Percentiles rank a stretch among this genome's conserved stretches.
These are phyloP conservation scores for Percopsis omiscomaycus DNA, from an alignment of 2,797 vertebrate genomes.

Conservation along the genomic window DNA sequence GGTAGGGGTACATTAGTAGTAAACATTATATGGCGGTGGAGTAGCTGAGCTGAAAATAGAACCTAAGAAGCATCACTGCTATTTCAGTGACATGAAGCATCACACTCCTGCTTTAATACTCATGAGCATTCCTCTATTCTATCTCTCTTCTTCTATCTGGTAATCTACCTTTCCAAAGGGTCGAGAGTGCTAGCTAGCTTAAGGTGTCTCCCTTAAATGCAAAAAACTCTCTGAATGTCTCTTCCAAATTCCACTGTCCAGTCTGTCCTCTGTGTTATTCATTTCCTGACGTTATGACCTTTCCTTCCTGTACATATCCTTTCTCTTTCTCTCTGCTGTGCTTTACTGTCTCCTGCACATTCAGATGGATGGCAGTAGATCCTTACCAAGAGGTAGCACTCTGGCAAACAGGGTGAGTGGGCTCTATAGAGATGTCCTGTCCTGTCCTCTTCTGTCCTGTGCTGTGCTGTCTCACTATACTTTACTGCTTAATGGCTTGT, in stretches of 20 bases:
- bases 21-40: too few relatives aligned
- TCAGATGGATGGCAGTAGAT: conserved; percentile 79
- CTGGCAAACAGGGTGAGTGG: conserved; percentile 80
- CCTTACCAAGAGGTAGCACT: conserved; percentile 75
- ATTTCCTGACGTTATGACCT: conserved; percentile 11
- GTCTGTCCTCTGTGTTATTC: not conserved
- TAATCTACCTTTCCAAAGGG: not conserved
- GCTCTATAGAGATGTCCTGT: conserved; percentile 29
- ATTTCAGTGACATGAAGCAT: not conserved
- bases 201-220: conserved; percentile 1
- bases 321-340: conserved; percentile 20
- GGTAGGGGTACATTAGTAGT: too few relatives aligned
- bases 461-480: conserved; percentile 28
- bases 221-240: not conserved
- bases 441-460: conserved; percentile 27
- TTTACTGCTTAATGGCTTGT: conserved; percentile 28
- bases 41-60: not conserved
- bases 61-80: not conserved
- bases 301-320: conserved; percentile 25
- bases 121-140: not conserved
- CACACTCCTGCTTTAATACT: not conserved
- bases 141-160: not conserved
- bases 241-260: not conserved
- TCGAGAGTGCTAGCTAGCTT: too few relatives aligned
- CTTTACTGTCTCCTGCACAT: conserved; percentile 39